phyloP scores from a whole-genome alignment of 2,113 vertebrate species.

The Scartelaos histophorus region DNA sequence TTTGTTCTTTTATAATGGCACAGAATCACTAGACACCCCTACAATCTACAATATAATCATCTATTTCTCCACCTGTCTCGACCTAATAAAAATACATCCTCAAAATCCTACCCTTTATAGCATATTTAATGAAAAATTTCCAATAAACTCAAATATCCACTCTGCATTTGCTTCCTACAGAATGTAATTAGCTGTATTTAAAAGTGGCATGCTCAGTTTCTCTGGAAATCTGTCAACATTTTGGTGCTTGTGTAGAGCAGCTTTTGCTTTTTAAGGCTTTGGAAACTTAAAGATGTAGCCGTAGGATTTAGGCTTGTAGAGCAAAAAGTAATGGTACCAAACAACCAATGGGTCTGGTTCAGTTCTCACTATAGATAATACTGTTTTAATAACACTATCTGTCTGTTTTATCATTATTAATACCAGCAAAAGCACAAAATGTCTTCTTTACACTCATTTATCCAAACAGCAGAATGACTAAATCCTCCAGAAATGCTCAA shows the following conservation, averaged over 20 bases:
- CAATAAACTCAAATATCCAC: conserved; percentile 27
- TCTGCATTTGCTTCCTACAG: conserved; percentile 45
- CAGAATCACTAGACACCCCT: no score
- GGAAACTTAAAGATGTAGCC: no score
- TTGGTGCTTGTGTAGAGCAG: conserved; percentile 54
- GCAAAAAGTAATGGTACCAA: no score
- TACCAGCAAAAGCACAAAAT: not conserved
- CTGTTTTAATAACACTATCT: no score
- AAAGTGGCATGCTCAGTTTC: conserved; percentile 50
- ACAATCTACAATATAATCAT: not conserved
- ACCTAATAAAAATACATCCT: not conserved
- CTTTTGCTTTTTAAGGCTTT: not conserved
- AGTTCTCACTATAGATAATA: no score
- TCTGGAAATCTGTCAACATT: conserved; percentile 61
- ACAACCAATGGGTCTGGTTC: no score
- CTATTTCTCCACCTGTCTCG: not conserved
- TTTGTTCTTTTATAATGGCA: no score
- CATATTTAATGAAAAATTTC: not conserved
- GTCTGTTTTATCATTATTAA: no score
- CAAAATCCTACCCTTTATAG: not conserved
- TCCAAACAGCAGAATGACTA: conserved; percentile 16
- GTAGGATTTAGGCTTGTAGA: no score
- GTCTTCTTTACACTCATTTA: not conserved
- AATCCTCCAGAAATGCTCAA: conserved; percentile 7
- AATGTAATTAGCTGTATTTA: conserved; percentile 61